Base-by-base conservation (phyloP, 2,888 invertebrate genomes). In the Pasiphila rectangulata region DNA sequence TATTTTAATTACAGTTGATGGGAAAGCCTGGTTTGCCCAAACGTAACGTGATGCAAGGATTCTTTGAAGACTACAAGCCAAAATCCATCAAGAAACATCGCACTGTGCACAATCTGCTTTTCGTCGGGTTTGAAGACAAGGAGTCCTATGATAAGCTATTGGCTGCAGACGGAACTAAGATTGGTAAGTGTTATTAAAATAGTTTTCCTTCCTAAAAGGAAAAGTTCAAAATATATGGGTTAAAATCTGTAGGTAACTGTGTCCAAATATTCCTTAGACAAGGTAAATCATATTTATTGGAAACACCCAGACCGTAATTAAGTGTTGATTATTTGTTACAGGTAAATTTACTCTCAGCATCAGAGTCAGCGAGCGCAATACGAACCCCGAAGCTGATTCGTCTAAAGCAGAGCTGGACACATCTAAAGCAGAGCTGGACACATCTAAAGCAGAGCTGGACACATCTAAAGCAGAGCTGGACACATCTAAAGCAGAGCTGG, bases 31-130 rank as follows among this genome's bases (percentile, higher is more conserved):
- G 42, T 0, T 50, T 87, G 19, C 87, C 87, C 0, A 72, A 72
- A 9, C 71, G 74, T 29, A 67, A 67, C n/a, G 43, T 61, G 1
- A 81, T 85, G 75, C 74, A 76, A 32, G 42, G 55, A 4, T 87
- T 84, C 63, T 61, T 87, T 19, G 60, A 68, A 3, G 30, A 67
- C 3, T 86, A 67, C 59, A 60, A 72, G 7, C 79, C 83, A 0
- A 61, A 61, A n/a, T 63, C 72, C 1, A 75, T 85, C 9, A 87
- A 87, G 59, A 83, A 83, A 42, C 83, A 83, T 50, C 77, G 74
- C 43, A 55, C 56, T 13, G 62, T 80, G 20, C 73, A 70, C 42
- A 80, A 80, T 53, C 58, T 86, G 24, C 58, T 87, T 30, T 82
- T 83, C 32, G 65, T 85, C 12, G 78, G 77, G 0, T 83, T 85